Conservation (phyloP, 2,888 invertebrate species). For the Trisateles emortualis region DNA sequence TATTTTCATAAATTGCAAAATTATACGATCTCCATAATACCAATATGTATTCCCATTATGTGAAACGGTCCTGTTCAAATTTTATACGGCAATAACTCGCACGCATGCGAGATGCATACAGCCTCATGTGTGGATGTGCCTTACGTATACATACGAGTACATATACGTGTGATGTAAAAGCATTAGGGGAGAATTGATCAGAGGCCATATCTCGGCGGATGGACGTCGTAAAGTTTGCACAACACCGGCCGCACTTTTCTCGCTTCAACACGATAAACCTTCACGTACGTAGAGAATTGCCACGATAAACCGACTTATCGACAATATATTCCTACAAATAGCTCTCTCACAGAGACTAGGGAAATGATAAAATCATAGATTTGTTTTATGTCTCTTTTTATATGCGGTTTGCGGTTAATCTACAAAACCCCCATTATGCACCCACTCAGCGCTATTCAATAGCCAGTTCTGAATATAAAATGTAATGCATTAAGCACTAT, state of each 20-base stretch:
- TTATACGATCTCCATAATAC: conserved; percentile 53
- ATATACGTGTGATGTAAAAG: conserved; percentile 48
- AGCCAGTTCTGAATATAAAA: conserved; percentile 39
- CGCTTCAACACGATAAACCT: conserved; percentile 58
- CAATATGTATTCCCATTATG: conserved; percentile 64
- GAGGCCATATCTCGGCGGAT: conserved; percentile 69
- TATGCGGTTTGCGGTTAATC: conserved; percentile 9
- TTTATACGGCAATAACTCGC: conserved; percentile 69
- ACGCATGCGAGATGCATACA: conserved; percentile 52
- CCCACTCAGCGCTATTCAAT: conserved; percentile 34
- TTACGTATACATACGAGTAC: too few species aligned
- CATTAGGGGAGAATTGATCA: conserved; percentile 47
- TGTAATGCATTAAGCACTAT: conserved; percentile 50
- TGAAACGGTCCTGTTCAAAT: conserved; percentile 70
- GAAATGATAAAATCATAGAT: conserved; percentile 13
- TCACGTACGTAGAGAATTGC: conserved; percentile 42
- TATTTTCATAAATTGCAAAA: conserved; percentile 55
- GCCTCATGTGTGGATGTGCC: conserved; percentile 19
- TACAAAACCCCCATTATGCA: conserved; percentile 29
- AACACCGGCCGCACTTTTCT: conserved; percentile 62
- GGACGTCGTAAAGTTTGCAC: conserved; percentile 67
- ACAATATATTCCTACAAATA: conserved; percentile 12
- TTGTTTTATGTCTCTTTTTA: conserved; percentile 14
- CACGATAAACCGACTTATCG: conserved; percentile 32
- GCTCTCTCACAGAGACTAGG: conserved; percentile 6